A percentile compares a stretch with the other conserved stretches of the same genome.
Conservation (phyloP, 2,888 invertebrate genomes). For the Cyaniris semiargus region DNA sequence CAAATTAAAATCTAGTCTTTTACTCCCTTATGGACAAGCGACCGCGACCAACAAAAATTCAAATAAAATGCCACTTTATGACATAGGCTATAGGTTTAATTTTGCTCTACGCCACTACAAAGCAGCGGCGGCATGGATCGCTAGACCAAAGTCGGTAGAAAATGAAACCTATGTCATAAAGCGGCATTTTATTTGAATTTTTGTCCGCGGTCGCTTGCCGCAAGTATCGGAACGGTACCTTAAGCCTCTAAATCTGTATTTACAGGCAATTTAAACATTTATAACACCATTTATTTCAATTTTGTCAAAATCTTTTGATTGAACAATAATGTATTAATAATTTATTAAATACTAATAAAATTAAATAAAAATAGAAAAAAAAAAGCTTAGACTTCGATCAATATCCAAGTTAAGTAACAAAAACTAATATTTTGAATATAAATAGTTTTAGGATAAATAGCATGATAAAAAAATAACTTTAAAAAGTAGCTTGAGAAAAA, state of each 20-base stretch:
- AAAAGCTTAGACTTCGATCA: background rate
- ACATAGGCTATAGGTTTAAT: no score
- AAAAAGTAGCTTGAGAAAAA: slow-evolving; percentile 1
- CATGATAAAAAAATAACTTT: background rate
- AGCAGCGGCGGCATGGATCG: no score
- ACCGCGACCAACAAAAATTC: no score
- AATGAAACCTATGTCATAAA: no score
- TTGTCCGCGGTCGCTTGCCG: no score
- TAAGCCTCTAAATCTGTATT: background rate
- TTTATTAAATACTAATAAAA: background rate
- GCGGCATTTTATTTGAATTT: no score
- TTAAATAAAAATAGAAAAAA: background rate
- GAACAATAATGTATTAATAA: background rate
- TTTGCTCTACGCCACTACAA: no score
- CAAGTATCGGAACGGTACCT: no score
- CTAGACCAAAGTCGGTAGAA: no score
- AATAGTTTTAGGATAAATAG: background rate
- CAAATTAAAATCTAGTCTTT: background rate
- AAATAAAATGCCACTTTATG: background rate
- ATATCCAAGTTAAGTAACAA: background rate
- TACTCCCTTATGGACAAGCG: no score
- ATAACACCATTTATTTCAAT: background rate
- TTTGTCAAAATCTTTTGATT: slow-evolving; percentile 4
- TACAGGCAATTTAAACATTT: no score
- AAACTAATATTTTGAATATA: slow-evolving; percentile 4